Evolutionary conservation across 1,140 invertebrate genomes (phyloP).

Genomic region (Drosophila teissieri): DNA sequence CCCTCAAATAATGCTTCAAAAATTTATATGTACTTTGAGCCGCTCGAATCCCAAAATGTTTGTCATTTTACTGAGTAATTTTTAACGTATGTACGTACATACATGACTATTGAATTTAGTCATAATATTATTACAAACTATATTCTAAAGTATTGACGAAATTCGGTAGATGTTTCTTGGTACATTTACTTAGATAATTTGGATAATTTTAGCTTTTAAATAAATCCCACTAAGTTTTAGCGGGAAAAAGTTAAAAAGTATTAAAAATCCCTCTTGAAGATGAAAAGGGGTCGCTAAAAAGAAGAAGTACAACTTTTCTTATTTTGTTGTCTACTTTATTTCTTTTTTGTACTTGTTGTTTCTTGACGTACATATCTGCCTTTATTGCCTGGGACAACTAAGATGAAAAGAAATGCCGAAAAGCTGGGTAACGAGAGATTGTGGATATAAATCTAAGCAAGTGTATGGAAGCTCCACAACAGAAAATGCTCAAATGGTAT

Average conservation of each 20-base stretch:
- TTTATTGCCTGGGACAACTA: constrained; percentile 37
- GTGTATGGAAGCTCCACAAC: constrained; percentile 31
- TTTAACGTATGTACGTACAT: too few relatives aligned
- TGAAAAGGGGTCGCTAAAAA: constrained; percentile 10
- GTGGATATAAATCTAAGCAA: constrained; percentile 33
- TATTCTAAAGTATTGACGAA: neutral
- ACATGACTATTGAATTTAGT: too few relatives aligned
- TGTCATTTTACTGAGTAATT: too few relatives aligned
- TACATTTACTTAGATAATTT: too few relatives aligned
- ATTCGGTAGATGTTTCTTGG: neutral
- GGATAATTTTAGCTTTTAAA: too few relatives aligned
- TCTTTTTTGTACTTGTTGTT: constrained; percentile 10
- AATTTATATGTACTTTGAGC: neutral
- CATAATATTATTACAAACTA: too few relatives aligned
- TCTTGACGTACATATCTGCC: neutral
- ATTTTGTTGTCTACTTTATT: constrained; percentile 35
- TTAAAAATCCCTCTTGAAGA: constrained; percentile 15
- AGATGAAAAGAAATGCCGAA: constrained; percentile 22
- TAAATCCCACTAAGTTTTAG: constrained; percentile 4
- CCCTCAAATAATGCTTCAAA: neutral
- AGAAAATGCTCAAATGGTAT: constrained; percentile 63
- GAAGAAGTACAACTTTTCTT: constrained; percentile 20
- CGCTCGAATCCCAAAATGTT: too few relatives aligned
- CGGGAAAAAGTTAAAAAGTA: neutral
- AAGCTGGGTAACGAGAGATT: constrained; percentile 9